Evolutionary conservation across 37 sponge, comb jelly and placozoan genomes (phyloP), one percentile per base, ranked within the genome.

Genomic region (Crambe crambe): DNA sequence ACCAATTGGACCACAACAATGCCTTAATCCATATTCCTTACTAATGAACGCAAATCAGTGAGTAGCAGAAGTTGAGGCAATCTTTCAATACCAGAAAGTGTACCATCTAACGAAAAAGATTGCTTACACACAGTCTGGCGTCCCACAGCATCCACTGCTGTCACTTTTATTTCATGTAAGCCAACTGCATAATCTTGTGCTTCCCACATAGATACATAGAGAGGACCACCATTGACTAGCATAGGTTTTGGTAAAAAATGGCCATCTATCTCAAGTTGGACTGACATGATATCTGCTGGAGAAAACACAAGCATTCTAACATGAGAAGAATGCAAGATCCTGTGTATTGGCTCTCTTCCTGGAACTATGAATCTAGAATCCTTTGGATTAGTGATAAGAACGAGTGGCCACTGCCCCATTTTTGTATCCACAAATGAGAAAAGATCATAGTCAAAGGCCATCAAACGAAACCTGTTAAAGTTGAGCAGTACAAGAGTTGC

Each of bases 391-490:
- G 97, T 93, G 38, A 96, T 65, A 29, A 90, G 72, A 20, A 96
- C 75, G 2, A 96, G 77, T 20, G 97, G 97, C 94, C 91, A 93
- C 37, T 90, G 59, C 2, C 42, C 63, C 17, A 89, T 62, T 4
- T 42, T 21, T 22, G 66, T 44, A 54, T 96, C 97, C 37, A 70
- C 65, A 72, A 96, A 96, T 22, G 97, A 96, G 40, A 92, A 66
- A 34, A 96, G 73, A 51, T 96, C 97, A 61, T 96, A 94, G 40
- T 96, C 97, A 70, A 87, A 51, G 2, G 94, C 97, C 71, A 96
- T 37, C 27, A 96, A 43, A 22, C 97, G 85, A 81, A 80, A 96
- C 83, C 94, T 93, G 27, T 26, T 64, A 2, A 27, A 10, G 56
- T 30, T 5, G 26, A 40, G 3, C 43, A 2, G n/a, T 31, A 65